Percentiles rank a stretch among this genome's conserved stretches.
Conservation (phyloP, 2,113 vertebrate genomes). For the Tapirus terrestris region DNA sequence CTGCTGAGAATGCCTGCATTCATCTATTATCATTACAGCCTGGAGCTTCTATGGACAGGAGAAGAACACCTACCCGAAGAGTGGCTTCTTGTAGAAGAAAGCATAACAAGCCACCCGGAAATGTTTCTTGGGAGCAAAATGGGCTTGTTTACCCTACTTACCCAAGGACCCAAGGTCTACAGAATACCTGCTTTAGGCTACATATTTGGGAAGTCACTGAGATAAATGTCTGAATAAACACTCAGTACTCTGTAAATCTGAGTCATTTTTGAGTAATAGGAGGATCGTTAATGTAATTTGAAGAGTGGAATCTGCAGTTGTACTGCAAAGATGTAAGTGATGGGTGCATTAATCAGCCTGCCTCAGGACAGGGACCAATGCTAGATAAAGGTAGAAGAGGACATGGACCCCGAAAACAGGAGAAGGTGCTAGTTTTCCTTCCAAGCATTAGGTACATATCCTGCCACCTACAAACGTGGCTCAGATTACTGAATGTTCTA, state of each 20-base stretch:
- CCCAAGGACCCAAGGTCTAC: neutral
- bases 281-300: constrained; percentile 27
- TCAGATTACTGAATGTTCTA: constrained; percentile 31
- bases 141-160: neutral
- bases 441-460: neutral
- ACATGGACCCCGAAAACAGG: neutral
- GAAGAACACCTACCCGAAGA: neutral
- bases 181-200: constrained; percentile 21
- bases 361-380: neutral
- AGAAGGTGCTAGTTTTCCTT: neutral
- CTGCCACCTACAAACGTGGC: constrained; percentile 36
- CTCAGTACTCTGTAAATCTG: constrained; percentile 32
- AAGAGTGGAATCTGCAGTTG: constrained; percentile 42
- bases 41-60: neutral
- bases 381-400: neutral
- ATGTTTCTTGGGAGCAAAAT: neutral
- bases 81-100: neutral
- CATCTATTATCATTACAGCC: neutral
- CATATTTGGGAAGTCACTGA: constrained; percentile 53
- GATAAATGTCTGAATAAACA: constrained; percentile 53
- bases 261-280: constrained; percentile 36
- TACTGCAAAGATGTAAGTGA: constrained; percentile 26
- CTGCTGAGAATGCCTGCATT: neutral
- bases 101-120: neutral
- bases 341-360: constrained; percentile 53